Percentiles rank a stretch among this genome's conserved stretches.
Conservation (phyloP, 2,113 vertebrate genomes). For the Alethe diademata region DNA sequence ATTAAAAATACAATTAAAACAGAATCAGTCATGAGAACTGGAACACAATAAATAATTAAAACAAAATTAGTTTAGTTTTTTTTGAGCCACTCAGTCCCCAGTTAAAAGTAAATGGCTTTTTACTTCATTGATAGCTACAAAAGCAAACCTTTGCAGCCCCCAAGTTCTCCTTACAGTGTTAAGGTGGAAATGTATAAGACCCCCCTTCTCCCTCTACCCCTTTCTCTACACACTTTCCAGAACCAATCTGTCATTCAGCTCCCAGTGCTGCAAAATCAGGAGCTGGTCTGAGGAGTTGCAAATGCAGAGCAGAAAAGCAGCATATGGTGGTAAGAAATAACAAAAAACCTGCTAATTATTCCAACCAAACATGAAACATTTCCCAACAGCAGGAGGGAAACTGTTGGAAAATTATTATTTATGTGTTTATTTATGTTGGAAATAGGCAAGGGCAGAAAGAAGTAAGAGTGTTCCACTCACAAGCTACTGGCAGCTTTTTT, state of each 20-base stretch:
- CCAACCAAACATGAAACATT: not conserved
- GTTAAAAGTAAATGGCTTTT: conserved; percentile 1
- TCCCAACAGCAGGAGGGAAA: not conserved
- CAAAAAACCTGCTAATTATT: conserved; percentile 17
- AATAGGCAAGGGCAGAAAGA: not conserved
- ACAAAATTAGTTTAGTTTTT: conserved; percentile 25
- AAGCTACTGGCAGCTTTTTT: not conserved
- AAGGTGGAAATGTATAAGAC: not conserved
- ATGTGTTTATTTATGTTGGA: conserved; percentile 1
- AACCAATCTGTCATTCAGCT: not conserved
- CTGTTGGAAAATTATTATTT: conserved; percentile 27
- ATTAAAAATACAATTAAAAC: conserved; percentile 63
- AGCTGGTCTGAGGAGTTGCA: not conserved
- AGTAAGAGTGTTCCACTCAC: not conserved
- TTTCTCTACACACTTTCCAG: not conserved
- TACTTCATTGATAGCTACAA: not conserved
- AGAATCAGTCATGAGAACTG: conserved; percentile 26
- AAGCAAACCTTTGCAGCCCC: not conserved
- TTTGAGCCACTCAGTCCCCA: not conserved
- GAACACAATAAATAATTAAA: conserved; percentile 57
- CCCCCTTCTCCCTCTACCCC: not conserved
- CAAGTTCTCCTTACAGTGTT: not conserved
- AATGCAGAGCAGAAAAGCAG: not conserved
- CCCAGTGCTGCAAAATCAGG: not conserved
- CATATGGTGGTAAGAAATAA: conserved; percentile 13